A percentile compares a stretch with the other conserved stretches of the same genome.
phyloP scores from a whole-genome alignment of 2,113 vertebrate genomes.

The Cynoglossus semilaevis region DNA sequence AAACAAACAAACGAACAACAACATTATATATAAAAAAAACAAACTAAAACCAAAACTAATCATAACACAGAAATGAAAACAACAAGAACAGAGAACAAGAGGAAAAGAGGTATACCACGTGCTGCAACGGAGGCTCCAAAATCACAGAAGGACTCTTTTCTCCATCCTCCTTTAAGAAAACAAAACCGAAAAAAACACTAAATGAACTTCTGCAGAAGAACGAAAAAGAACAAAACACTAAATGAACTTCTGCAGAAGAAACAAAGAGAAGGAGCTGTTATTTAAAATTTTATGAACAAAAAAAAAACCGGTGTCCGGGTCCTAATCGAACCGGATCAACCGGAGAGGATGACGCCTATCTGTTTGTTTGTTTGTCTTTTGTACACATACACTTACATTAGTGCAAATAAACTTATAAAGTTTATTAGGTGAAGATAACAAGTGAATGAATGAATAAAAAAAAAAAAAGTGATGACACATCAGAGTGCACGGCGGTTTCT shows the following conservation, averaged over 20 bases:
- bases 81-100: constrained; percentile 17
- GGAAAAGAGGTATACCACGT: constrained; percentile 51
- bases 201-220: too few relatives aligned
- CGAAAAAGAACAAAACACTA: too few relatives aligned
- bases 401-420: constrained; percentile 80
- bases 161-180: background rate
- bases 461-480: constrained; percentile 62
- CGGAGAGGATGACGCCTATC: constrained; percentile 74
- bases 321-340: background rate
- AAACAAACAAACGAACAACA: constrained; percentile 13
- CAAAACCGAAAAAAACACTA: constrained; percentile 45
- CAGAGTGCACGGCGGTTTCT: background rate
- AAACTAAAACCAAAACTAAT: background rate
- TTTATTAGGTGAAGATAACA: constrained; percentile 80
- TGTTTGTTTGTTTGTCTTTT: constrained; percentile 81
- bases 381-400: constrained; percentile 84
- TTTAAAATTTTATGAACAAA: constrained; percentile 60
- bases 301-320: background rate
- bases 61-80: background rate
- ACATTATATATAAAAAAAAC: constrained; percentile 21
- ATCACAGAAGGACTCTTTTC: constrained; percentile 40
- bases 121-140: constrained; percentile 65
- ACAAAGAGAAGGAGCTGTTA: constrained; percentile 70
- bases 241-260: constrained; percentile 55
- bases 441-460: constrained; percentile 81